Percentiles rank a stretch among this genome's conserved stretches.
phyloP scores from a whole-genome alignment of 1,140 invertebrate species.

The Oncopodura yosiiana region DNA sequence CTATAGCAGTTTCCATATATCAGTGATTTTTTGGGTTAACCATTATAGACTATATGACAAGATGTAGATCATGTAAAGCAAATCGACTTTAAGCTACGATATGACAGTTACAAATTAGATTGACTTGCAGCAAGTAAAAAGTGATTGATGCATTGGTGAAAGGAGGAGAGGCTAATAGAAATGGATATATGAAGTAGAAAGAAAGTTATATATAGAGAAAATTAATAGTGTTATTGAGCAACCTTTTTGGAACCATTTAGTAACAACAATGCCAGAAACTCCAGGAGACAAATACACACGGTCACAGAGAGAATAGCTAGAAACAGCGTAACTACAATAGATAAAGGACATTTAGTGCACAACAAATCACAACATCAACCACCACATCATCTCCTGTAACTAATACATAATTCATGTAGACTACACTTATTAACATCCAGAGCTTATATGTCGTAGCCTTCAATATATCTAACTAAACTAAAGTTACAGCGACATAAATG shows the following conservation, averaged over 20 bases:
- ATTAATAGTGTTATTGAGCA: neutral
- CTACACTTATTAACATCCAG: too few species aligned
- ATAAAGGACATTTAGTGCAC: neutral
- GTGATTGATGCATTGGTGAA: neutral
- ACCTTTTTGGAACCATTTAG: constrained; percentile 23
- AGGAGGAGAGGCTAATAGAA: neutral
- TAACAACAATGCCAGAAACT: constrained; percentile 23
- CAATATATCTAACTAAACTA: too few species aligned
- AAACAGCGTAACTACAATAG: constrained; percentile 19
- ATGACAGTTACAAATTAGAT: neutral
- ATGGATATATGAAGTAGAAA: neutral
- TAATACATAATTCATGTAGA: neutral
- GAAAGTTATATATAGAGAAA: neutral
- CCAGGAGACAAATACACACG: constrained; percentile 23
- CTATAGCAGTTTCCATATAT: too few species aligned
- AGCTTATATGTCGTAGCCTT: too few species aligned
- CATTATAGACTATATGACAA: too few species aligned
- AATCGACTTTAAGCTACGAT: neutral
- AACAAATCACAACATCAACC: neutral
- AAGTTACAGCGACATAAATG: too few species aligned
- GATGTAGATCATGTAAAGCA: neutral
- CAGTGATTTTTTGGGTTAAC: too few species aligned
- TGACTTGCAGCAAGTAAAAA: neutral
- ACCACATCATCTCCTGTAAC: neutral
- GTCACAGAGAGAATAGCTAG: constrained; percentile 19